Evolutionary conservation across 1,140 invertebrate species (phyloP), one percentile per base, ranked within the genome.

Genomic region (Arion vulgaris): DNA sequence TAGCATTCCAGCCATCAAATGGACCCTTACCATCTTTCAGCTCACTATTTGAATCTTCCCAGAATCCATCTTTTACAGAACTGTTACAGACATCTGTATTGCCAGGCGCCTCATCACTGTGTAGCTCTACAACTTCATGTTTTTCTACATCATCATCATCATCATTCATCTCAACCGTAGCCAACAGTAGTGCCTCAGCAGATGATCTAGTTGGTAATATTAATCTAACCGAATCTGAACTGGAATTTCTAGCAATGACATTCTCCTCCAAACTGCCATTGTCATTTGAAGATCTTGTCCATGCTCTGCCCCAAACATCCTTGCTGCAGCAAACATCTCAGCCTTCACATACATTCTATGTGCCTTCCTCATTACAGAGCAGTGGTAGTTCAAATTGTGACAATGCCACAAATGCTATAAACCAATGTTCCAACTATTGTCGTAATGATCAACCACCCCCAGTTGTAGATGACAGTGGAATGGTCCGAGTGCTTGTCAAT

Each of bases 231-330:
- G 80, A 81, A 0, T 38, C 80, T 36, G 80, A 81, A 11, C 51
- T 81, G 51, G 80, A 81, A 28, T 66, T 66, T 34, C 51, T 81
- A 7, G 68, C 80, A n/a, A 81, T 73, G 71, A 74, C 80, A 41
- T 73, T 81, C 45, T 81, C 80, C 36, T 36, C 80, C 28, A 81
- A 74, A 49, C 49, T 69, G 36, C 78, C 62, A 34, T 17, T 74
- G 38, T 81, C 80, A 9, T 73, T 81, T 81, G 80, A 81, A 81
- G 80, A 81, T 28, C 41, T 81, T 28, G 71, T 81, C 17, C 79
- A 81, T 49, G 68, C 79, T 34, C 32, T 81, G 13, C 79, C 79
- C 15, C 62, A 66, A 28, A 66, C n/a, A 28, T 66, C 62, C 11
- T 66, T 66, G 62, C 45, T 71, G 23, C 71, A 72, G 80, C 80